Evolutionary conservation across 2,113 vertebrate species (phyloP), one percentile per base, ranked within the genome.

Genomic region (Hoplias malabaricus): DNA sequence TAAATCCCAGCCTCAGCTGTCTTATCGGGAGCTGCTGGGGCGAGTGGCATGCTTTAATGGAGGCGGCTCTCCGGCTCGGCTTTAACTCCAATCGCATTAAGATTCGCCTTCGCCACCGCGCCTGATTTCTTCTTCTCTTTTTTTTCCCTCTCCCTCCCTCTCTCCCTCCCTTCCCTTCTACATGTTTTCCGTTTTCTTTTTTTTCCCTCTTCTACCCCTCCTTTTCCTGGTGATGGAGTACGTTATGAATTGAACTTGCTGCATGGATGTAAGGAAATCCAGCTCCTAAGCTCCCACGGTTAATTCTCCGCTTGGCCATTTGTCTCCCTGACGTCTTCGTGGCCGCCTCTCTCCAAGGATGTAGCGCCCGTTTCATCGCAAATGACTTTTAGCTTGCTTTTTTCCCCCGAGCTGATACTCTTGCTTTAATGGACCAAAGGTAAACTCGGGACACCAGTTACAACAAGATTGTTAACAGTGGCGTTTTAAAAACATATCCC

Each of bases 1-100:
- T 92, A 92, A 93, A 92, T 92, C 90, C 91, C 84, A 85, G 89
- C 90, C 88, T 93, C 90, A 92, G 90, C 90, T 88, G 89, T 89
- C 90, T 93, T 92, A 93, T 92, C 91, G 87, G 84, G 84, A 85
- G 88, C 88, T 90, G 88, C 90, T 89, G 89, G 88, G 87, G 87
- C 86, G 86, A 85, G 89, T 86, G 89, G 88, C 88, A 86, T 84
- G 88, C 89, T 91, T 91, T 91, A 91, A 93, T 91, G 87, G 90
- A 90, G 90, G 89, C 87, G 86, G 88, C 88, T 91, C 89, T 86
- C 88, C 88, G 90, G 91, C 90, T 92, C 89, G 87, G 91, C 87
- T 91, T 91, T 80, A 90, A 88, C 87, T 88, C 77, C 87, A 90
- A 92, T 92, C 86, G 87, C 90, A 92, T 93, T 93, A 93, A 90